Evolutionary conservation across 1,140 invertebrate species (phyloP).

Genomic region (Papilio aristodemus): DNA sequence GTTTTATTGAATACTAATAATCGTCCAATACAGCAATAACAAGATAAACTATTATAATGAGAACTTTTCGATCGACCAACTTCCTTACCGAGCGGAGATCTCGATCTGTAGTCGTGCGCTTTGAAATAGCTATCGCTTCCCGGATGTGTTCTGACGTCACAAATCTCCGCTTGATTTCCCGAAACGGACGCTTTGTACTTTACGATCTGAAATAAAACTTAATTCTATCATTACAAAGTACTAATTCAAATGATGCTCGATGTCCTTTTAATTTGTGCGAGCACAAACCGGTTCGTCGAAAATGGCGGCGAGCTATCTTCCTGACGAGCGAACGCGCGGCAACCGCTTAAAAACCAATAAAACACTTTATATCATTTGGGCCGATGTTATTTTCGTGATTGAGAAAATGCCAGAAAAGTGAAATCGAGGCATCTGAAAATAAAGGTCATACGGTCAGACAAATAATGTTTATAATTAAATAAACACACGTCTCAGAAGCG

Average conservation of each 20-base stretch:
- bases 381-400: constrained; percentile 17
- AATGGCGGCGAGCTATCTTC: constrained; percentile 26
- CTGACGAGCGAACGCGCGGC: constrained; percentile 6
- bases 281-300: constrained; percentile 15
- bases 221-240: constrained; percentile 43
- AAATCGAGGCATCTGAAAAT: constrained; percentile 18
- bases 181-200: constrained; percentile 39
- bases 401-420: constrained; percentile 24
- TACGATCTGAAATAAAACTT: constrained; percentile 52
- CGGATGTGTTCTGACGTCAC: constrained; percentile 74
- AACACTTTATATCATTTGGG: constrained; percentile 24
- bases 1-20: constrained; percentile 23
- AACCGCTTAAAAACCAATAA: constrained; percentile 22
- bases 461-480: background rate
- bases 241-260: constrained; percentile 35
- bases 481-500: background rate
- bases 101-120: constrained; percentile 32
- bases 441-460: background rate
- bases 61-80: background rate
- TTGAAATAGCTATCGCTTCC: constrained; percentile 72
- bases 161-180: constrained; percentile 67
- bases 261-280: constrained; percentile 24
- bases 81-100: background rate
- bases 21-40: constrained; percentile 18
- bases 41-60: constrained; percentile 19